A percentile compares a stretch with the other conserved stretches of the same genome.
Conservation (phyloP, 53 echinoderm and acorn worm genomes). For the Mesocentrotus franciscanus region DNA sequence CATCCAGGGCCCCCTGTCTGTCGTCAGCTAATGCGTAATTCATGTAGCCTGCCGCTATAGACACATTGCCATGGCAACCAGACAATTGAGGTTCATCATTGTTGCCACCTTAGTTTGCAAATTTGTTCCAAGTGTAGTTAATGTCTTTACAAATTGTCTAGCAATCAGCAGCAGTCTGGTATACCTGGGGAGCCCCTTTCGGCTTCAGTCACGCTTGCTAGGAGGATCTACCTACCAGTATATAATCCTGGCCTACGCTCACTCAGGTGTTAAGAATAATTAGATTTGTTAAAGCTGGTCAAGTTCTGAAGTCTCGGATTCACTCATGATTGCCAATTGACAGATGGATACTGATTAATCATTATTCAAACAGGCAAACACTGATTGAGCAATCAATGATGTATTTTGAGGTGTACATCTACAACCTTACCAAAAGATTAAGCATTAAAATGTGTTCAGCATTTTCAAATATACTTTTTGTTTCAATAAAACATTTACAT, state of each 20-base stretch:
- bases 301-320: background rate
- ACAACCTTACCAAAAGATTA: no score
- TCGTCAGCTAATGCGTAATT: constrained; percentile 50
- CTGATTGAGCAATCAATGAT: no score
- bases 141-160: constrained; percentile 45
- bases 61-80: constrained; percentile 62
- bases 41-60: constrained; percentile 44
- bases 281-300: background rate
- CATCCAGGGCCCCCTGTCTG: constrained; percentile 40
- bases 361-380: background rate
- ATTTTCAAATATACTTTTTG: no score
- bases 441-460: no score
- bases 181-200: background rate
- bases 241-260: background rate
- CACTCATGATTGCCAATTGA: background rate
- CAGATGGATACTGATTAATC: background rate
- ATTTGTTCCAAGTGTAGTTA: constrained; percentile 7
- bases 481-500: no score
- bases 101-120: constrained; percentile 14
- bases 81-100: constrained; percentile 47
- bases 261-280: background rate
- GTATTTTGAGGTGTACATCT: no score
- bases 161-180: background rate
- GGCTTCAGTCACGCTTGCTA: background rate
- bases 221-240: background rate